phyloP scores from a whole-genome alignment of 2,888 invertebrate species.

The Scaptomyza reducta region DNA sequence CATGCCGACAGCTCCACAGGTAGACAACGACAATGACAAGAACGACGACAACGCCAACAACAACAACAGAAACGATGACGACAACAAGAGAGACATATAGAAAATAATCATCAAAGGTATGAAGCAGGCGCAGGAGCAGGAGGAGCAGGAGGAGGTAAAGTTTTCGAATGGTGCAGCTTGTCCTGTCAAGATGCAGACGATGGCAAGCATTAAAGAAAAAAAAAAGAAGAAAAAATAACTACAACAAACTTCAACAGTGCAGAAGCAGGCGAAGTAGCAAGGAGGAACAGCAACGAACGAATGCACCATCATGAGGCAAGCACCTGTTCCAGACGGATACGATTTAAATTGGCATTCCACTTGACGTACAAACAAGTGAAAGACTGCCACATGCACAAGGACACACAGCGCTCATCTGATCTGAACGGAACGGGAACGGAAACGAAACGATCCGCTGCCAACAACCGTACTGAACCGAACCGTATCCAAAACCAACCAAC shows the following conservation, averaged over 20 bases:
- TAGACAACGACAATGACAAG: constrained; percentile 24
- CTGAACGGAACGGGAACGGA: constrained; percentile 14
- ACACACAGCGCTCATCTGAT: constrained; percentile 24
- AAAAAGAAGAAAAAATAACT: not conserved
- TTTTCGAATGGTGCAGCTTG: constrained; percentile 6
- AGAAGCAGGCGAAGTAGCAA: no score
- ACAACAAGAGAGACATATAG: constrained; percentile 19
- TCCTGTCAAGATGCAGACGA: constrained; percentile 74
- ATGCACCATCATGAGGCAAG: constrained; percentile 52
- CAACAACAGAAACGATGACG: constrained; percentile 5
- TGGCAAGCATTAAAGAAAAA: constrained; percentile 31
- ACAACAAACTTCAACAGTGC: not conserved
- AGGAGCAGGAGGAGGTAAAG: not conserved
- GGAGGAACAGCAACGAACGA: not conserved
- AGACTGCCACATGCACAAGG: constrained; percentile 15
- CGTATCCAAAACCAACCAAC: not conserved
- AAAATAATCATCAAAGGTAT: constrained; percentile 1
- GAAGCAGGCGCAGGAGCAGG: not conserved
- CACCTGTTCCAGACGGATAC: constrained; percentile 70
- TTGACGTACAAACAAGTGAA: constrained; percentile 55
- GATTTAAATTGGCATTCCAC: constrained; percentile 79
- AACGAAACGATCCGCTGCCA: constrained; percentile 1
- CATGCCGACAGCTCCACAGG: constrained; percentile 41
- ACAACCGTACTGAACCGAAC: constrained; percentile 8
- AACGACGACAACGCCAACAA: not conserved